Evolutionary conservation across 1,140 invertebrate species (phyloP), one percentile per base, ranked within the genome.

Genomic region (Scaptomyza montana): DNA sequence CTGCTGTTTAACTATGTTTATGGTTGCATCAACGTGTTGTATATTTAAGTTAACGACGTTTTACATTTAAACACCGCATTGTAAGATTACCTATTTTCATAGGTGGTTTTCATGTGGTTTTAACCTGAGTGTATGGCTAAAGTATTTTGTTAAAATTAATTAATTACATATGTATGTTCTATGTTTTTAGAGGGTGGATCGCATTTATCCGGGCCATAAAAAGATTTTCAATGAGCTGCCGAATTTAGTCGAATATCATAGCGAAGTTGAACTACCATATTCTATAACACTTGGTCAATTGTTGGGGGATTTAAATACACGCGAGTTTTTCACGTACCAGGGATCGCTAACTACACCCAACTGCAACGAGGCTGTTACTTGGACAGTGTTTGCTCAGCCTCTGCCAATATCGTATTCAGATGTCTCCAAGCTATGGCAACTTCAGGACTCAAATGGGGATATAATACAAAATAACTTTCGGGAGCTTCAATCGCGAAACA

Each of bases 321-420:
- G 93, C 12, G 86, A 94, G 5, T 96, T 94, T 93, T 98, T 96
- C 93, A 97, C 96, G 0, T 98, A 98, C 92, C 94, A 94, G 28
- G 91, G 98, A 0, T 43, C 97, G 0, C 93, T 99, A 41, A 99
- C 98, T 4, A 98, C 97, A 12, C 39, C 39, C 12, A n/a, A n/a
- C 12, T 43, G 39, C 81, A 94, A 94, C 39, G 97, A 99, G 93
- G 95, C 94, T 46, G 97, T 99, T 33, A 96, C 95, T 9, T 99
- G 98, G 98, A 96, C 97, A 49, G 94, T 99, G 4, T 97, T 98
- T 90, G 94, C 96, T 1, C 93, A 96, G n/a, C 94, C 96, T 6
- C 93, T 98, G 2, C 93, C 95, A 41, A 94, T 98, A 54, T 96
- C 96, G 1, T 93, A 94, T n/a, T 93, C 94, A 63, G 96, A 97